Percentiles rank a stretch among this genome's conserved stretches.
Evolutionary conservation across 2,888 invertebrate genomes (phyloP).

Genomic region (Acrocera orbiculus): DNA sequence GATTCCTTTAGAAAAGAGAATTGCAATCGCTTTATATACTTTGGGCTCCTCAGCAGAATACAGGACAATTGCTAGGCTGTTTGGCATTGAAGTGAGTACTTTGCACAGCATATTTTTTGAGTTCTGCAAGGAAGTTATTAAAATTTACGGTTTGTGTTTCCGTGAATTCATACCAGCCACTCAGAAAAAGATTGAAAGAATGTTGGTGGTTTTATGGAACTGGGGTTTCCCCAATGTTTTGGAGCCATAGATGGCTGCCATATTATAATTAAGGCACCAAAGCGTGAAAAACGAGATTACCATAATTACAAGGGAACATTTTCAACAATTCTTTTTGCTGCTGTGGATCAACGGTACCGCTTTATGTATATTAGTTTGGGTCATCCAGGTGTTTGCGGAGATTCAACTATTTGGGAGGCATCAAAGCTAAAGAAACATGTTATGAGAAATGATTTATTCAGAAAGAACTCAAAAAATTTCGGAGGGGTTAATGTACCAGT

Average conservation of each 20-base stretch:
- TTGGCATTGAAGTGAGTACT: neutral
- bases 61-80: neutral
- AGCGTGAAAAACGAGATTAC: neutral
- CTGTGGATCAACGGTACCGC: neutral
- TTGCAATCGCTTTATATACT: neutral
- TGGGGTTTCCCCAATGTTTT: neutral
- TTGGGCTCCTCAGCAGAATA: slow-evolving; percentile 2
- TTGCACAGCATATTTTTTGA: neutral
- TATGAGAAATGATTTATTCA: neutral
- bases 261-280: neutral
- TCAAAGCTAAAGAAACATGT: neutral
- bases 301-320: neutral
- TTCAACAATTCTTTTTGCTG: neutral
- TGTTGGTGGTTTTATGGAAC: neutral
- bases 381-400: neutral
- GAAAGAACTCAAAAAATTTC: neutral
- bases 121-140: neutral
- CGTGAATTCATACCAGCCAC: neutral
- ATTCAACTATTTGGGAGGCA: neutral
- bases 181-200: neutral
- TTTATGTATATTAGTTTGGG: neutral
- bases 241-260: slow-evolving; percentile 1
- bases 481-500: neutral
- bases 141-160: neutral
- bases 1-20: neutral